These are phyloP conservation scores for Spatulosminthurus flaviceps DNA, from an alignment of 2,888 invertebrate species.

Conservation along the genomic window DNA sequence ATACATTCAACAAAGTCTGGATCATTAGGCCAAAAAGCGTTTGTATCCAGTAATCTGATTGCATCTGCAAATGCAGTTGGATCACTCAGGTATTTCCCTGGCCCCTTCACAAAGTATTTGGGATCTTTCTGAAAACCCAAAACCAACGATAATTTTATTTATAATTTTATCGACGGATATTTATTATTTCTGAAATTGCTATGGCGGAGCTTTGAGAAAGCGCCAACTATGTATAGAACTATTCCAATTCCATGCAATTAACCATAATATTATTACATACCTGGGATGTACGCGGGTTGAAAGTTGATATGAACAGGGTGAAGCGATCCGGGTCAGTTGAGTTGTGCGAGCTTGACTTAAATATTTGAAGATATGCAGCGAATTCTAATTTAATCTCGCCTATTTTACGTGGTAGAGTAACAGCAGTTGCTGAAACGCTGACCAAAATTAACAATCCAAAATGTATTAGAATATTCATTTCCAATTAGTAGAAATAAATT, in stretches of 20 bases:
- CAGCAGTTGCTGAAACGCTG: background rate
- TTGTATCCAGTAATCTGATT: constrained; percentile 56
- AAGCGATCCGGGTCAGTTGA: constrained; percentile 50
- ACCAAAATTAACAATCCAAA: too few relatives aligned
- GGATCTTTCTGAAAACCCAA: constrained; percentile 43
- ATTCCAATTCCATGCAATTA: background rate
- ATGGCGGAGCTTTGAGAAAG: background rate
- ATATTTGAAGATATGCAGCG: constrained; percentile 34
- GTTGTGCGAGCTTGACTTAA: background rate
- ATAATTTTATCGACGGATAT: background rate
- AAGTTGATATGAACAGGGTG: constrained; percentile 64
- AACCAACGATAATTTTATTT: background rate
- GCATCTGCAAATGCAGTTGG: constrained; percentile 53
- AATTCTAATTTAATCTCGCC: constrained; percentile 25
- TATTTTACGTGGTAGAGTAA: constrained; percentile 19
- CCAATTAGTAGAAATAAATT: too few relatives aligned
- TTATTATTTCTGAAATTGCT: too few relatives aligned
- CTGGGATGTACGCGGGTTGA: constrained; percentile 55
- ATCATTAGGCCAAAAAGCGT: constrained; percentile 64
- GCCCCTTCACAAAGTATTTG: constrained; percentile 51
- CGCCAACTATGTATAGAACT: background rate
- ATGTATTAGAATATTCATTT: too few relatives aligned
- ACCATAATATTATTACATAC: background rate
- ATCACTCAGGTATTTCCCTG: constrained; percentile 51
- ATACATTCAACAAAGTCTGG: constrained; percentile 63